phyloP scores from a whole-genome alignment of 2,797 vertebrate genomes.

The Liparis tanakae region DNA sequence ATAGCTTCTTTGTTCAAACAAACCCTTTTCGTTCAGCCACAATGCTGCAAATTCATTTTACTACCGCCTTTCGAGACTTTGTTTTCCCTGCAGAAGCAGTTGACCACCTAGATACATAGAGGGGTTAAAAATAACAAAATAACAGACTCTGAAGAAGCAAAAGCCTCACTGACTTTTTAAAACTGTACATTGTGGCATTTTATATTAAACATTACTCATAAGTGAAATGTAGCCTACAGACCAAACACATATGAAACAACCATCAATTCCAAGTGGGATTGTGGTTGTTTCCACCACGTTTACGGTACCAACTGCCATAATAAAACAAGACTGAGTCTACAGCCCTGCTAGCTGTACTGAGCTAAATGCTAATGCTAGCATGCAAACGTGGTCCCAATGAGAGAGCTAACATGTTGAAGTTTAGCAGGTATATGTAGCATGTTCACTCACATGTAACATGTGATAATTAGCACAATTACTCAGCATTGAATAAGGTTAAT shows the following conservation, averaged over 20 bases:
- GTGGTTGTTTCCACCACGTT: background rate
- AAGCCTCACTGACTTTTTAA: constrained; percentile 10
- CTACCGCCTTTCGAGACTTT: constrained; percentile 20
- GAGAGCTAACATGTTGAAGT: background rate
- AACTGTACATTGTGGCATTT: background rate
- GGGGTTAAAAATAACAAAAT: constrained; percentile 34
- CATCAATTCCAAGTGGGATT: constrained; percentile 1
- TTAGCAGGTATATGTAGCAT: background rate
- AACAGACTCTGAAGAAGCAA: constrained; percentile 2
- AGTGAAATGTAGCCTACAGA: background rate
- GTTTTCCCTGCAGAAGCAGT: background rate
- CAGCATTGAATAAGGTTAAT: no score
- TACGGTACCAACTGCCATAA: background rate
- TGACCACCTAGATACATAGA: constrained; percentile 20
- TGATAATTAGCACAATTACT: background rate
- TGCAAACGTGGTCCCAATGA: background rate
- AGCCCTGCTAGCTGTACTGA: background rate
- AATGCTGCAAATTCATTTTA: constrained; percentile 31
- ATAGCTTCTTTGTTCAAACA: constrained; percentile 25
- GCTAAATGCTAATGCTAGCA: background rate
- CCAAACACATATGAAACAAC: background rate
- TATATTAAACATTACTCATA: background rate
- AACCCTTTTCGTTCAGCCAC: background rate
- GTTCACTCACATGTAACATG: background rate
- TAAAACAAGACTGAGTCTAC: background rate